phyloP scores from a whole-genome alignment of 2,888 invertebrate species.

The Erannis defoliaria region DNA sequence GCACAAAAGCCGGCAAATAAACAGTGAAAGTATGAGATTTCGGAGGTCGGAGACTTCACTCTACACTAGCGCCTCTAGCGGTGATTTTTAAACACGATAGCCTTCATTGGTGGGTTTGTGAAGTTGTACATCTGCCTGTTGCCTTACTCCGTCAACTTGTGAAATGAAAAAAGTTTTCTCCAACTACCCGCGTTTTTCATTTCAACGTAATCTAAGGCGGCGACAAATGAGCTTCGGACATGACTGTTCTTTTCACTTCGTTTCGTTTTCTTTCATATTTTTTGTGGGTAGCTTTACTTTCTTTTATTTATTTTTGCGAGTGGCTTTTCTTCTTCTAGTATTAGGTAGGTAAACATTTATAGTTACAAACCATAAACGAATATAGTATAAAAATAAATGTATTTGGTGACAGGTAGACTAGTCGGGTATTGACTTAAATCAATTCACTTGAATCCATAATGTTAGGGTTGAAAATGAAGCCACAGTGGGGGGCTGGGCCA shows the following conservation, averaged over 20 bases:
- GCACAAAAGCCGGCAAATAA: too few species aligned
- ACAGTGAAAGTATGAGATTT: too few species aligned
- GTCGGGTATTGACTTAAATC: too few species aligned
- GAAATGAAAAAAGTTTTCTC: constrained; percentile 67
- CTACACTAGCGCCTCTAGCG: too few species aligned
- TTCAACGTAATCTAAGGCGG: constrained; percentile 78
- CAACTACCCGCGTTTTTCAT: constrained; percentile 81
- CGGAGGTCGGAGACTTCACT: too few species aligned
- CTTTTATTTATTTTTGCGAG: background rate
- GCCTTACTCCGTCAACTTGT: constrained; percentile 9
- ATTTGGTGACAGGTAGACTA: too few species aligned
- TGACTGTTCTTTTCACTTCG: constrained; percentile 66
- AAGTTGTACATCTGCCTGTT: background rate
- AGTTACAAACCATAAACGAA: too few species aligned
- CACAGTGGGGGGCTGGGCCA: too few species aligned
- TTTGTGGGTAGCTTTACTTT: constrained; percentile 54
- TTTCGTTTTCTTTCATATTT: constrained; percentile 51
- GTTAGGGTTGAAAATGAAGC: too few species aligned
- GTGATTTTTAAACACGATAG: background rate
- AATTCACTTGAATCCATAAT: too few species aligned
- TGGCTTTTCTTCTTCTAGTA: background rate
- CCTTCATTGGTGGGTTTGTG: background rate
- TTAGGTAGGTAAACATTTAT: too few species aligned
- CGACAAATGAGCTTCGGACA: constrained; percentile 77
- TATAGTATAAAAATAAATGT: too few species aligned